Evolutionary conservation across 2,113 vertebrate genomes (phyloP), one percentile per base, ranked within the genome.

Genomic region (Laticauda colubrina): DNA sequence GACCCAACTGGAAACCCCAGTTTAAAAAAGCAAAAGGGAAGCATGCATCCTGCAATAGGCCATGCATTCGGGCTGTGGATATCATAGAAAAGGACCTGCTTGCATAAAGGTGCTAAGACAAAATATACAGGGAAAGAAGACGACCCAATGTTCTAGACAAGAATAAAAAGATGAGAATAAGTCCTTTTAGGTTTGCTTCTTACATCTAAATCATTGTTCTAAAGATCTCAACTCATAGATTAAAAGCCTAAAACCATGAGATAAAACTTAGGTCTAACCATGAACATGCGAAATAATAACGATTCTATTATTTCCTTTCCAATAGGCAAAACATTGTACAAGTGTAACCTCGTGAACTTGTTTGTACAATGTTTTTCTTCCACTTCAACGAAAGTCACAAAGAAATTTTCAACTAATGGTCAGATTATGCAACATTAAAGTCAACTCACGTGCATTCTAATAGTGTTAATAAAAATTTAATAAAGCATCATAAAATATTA

Each of bases 401-500:
- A 95, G 96, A 39, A 75, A 87, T 93, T 95, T 93, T 93, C 88
- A 89, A 94, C 94, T 91, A 93, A 87, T 0, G 4, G 88, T 90
- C 94, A 95, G 92, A 96, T 94, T 86, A 94, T 91, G 90, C 56
- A 94, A 93, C 23, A 34, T 94, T 96, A 89, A 96, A 97, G 93
- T 95, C 93, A 96, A 95, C 94, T 54, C 91, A 96, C 94, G 26
- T 87, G 20, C 0, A 4, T 61, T 91, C 95, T 95, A 96, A 96
- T 96, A 97, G 96, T 26, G 92, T 94, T 94, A 96, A 97, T 97
- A 96, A 98, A 98, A 98, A 92, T 55, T 97, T 97, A 96, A 97
- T 96, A 96, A 95, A 96, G 69, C 48, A 94, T 95, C 96, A 96
- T 97, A 97, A 97, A 97, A 97, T 97, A 98, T 97, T 97, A 96